Evolutionary conservation across 2,797 vertebrate genomes (phyloP).

Genomic region (Gymnocypris eckloni): DNA sequence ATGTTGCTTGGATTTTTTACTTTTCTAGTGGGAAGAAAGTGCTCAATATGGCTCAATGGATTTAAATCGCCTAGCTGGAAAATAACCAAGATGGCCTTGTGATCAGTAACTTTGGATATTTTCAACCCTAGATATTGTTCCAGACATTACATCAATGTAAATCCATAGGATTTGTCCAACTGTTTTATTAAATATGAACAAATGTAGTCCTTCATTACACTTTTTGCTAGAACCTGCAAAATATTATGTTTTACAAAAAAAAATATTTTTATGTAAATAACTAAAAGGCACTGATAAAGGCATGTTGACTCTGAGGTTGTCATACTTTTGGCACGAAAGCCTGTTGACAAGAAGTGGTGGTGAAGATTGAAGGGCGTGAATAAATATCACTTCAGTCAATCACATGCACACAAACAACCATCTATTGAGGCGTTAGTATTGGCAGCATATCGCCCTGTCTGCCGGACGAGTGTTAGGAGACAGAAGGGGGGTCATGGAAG

Average conservation of each 20-base stretch:
- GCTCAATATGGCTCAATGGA: background rate
- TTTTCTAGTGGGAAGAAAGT: background rate
- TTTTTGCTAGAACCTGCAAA: background rate
- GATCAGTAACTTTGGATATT: background rate
- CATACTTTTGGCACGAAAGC: background rate
- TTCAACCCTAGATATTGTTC: background rate
- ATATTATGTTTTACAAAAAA: background rate
- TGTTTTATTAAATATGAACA: background rate
- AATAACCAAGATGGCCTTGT: background rate
- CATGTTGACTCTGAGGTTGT: background rate
- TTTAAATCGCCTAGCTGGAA: background rate
- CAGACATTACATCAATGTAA: background rate
- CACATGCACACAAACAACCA: conserved; percentile 15
- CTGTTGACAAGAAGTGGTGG: conserved; percentile 11
- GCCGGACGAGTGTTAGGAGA: conserved; percentile 19
- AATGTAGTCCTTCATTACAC: no score
- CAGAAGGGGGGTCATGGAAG: background rate
- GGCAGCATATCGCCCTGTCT: conserved; percentile 35
- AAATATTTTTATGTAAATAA: background rate
- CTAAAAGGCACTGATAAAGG: background rate
- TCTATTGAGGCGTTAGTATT: conserved; percentile 7
- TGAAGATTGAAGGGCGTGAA: background rate
- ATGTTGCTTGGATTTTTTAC: background rate
- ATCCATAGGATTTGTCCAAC: background rate
- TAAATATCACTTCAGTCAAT: conserved; percentile 21